Conservation (phyloP, 2,113 vertebrate species). For the Lasiurus borealis region DNA sequence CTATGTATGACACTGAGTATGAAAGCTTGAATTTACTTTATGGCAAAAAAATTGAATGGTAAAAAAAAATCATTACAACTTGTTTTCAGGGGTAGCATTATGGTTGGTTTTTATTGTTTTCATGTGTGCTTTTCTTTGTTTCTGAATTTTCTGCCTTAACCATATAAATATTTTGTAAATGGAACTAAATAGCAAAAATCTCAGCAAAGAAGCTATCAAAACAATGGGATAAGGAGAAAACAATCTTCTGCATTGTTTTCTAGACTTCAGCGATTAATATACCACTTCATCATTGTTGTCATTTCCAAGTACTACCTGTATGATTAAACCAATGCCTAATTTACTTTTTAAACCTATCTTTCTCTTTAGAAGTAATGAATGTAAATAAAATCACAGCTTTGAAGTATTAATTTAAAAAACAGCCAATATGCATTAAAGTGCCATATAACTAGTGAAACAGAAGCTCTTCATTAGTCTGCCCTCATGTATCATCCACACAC, state of each 20-base stretch:
- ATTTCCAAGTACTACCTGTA: neutral
- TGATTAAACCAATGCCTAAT: neutral
- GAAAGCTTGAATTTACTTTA: neutral
- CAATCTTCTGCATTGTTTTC: neutral
- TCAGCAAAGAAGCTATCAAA: slow-evolving; percentile 18
- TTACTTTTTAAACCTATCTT: slow-evolving; percentile 4
- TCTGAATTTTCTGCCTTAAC: slow-evolving; percentile 15
- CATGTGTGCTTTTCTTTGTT: neutral
- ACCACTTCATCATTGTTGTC: neutral
- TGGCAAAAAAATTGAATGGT: neutral
- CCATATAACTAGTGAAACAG: neutral
- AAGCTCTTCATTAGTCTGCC: neutral
- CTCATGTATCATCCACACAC: neutral
- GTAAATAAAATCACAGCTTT: neutral
- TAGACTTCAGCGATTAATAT: neutral
- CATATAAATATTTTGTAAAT: slow-evolving; percentile 25
- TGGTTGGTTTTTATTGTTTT: neutral
- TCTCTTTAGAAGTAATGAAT: neutral
- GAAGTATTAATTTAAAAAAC: neutral
- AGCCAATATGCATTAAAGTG: neutral
- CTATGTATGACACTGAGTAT: neutral
- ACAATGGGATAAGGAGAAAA: slow-evolving; percentile 20
- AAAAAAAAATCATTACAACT: neutral
- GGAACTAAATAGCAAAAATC: slow-evolving; percentile 5
- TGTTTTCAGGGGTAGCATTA: neutral